These are phyloP conservation scores for Machaerirhynchus nigripectus DNA, from an alignment of 2,113 vertebrate species.

Conservation along the genomic window DNA sequence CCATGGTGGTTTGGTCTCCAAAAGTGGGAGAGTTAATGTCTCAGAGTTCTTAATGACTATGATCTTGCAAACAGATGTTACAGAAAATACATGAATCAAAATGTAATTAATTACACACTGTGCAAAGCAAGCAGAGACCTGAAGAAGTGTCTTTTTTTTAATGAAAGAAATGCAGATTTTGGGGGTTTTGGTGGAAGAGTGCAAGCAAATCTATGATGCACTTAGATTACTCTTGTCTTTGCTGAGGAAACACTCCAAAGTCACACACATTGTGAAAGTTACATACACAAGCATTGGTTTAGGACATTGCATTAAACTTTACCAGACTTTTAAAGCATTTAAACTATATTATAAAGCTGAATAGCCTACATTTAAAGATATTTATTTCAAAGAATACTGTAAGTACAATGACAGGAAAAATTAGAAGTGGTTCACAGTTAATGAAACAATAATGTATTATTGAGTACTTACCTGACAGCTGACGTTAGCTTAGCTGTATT, in stretches of 20 bases:
- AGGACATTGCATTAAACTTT: not conserved
- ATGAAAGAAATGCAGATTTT: not conserved
- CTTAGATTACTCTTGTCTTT: not conserved
- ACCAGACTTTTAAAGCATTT: not conserved
- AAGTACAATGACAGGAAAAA: not conserved
- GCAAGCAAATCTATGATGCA: not conserved
- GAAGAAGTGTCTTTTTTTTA: not conserved
- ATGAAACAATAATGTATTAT: not conserved
- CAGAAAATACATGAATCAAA: not conserved
- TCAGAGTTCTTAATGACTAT: not conserved
- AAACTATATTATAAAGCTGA: not conserved
- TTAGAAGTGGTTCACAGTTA: not conserved
- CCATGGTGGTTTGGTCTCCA: not conserved
- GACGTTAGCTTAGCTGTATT: slow-evolving; percentile 98
- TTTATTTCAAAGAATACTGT: not conserved
- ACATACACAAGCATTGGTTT: not conserved
- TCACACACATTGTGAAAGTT: not conserved
- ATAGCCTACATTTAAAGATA: not conserved
- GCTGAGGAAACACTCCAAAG: not conserved
- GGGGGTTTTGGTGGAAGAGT: not conserved
- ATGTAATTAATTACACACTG: not conserved
- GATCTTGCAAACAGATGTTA: not conserved
- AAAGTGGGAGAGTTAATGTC: not conserved
- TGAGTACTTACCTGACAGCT: slow-evolving; percentile 86
- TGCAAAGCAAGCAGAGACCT: not conserved